These are phyloP conservation scores for Umimayanthus kanabou DNA, from an alignment of 92 coral and sea anemone species.

Conservation along the genomic window DNA sequence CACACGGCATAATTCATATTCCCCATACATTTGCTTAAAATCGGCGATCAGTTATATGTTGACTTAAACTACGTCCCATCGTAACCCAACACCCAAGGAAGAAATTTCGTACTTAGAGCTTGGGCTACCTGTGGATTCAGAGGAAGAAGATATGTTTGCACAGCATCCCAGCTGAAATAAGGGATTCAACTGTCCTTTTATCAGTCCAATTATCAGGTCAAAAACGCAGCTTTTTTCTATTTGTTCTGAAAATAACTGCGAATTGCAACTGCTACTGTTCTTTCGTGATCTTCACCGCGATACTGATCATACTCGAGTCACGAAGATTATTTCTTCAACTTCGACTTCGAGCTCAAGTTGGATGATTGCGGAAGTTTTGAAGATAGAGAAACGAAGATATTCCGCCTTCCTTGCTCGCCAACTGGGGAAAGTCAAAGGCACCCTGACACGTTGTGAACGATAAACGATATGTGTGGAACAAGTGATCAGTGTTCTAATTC, in stretches of 20 bases:
- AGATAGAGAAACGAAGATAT: neutral
- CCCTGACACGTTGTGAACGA: neutral
- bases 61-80: no score
- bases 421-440: neutral
- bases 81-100: no score
- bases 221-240: neutral
- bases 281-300: no score
- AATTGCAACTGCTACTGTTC: neutral
- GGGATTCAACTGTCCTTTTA: neutral
- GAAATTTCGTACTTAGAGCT: no score
- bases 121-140: no score
- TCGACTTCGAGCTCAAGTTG: no score
- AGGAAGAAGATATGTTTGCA: neutral
- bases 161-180: slow-evolving; percentile 30
- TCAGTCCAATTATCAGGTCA: neutral
- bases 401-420: neutral
- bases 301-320: no score
- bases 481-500: neutral
- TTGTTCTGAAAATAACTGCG: neutral
- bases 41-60: no score
- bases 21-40: no score
- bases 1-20: no score
- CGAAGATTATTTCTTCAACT: no score
- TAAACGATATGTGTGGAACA: neutral
- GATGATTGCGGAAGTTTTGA: neutral